A percentile compares a stretch with the other conserved stretches of the same genome.
Evolutionary conservation across 1,140 invertebrate species (phyloP).

Genomic region (Brachionus plicatilis): DNA sequence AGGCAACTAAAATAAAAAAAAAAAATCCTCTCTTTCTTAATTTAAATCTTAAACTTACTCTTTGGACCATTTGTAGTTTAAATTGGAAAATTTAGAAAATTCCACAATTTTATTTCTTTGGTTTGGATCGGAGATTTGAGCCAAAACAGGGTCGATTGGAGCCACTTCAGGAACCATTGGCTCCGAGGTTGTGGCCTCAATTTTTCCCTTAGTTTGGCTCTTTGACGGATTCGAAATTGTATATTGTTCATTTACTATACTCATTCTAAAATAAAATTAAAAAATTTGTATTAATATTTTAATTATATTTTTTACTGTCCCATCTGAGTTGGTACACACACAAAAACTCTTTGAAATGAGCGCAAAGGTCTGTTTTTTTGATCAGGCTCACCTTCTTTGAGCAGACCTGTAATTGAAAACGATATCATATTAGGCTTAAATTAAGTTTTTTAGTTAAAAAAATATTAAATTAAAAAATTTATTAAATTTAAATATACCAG

Average conservation of each 20-base stretch:
- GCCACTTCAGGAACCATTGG: not conserved
- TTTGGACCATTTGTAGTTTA: conserved; percentile 27
- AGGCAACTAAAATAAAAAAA: not conserved
- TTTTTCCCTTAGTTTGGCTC: not conserved
- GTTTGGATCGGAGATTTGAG: not conserved
- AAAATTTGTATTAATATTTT: not conserved
- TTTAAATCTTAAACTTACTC: not conserved
- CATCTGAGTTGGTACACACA: conserved; percentile 22
- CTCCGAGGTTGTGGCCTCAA: not conserved
- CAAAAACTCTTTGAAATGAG: conserved; percentile 31
- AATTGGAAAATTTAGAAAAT: conserved; percentile 26
- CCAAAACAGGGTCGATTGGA: not conserved
- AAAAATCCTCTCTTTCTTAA: not conserved
- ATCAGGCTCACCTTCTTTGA: conserved; percentile 22
- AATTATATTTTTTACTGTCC: not conserved
- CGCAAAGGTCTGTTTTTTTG: not conserved
- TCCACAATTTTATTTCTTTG: not conserved
- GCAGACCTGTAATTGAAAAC: conserved; percentile 7
- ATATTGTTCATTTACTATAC: conserved; percentile 30
- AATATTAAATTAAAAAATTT: not conserved
- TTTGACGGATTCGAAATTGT: not conserved
- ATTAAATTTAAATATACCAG: not conserved
- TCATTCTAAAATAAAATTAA: conserved; percentile 27
- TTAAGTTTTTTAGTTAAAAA: not conserved
- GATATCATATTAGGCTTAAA: conserved; percentile 23